Conservation (phyloP, 2,888 invertebrate genomes). For the Beris morrisii region DNA sequence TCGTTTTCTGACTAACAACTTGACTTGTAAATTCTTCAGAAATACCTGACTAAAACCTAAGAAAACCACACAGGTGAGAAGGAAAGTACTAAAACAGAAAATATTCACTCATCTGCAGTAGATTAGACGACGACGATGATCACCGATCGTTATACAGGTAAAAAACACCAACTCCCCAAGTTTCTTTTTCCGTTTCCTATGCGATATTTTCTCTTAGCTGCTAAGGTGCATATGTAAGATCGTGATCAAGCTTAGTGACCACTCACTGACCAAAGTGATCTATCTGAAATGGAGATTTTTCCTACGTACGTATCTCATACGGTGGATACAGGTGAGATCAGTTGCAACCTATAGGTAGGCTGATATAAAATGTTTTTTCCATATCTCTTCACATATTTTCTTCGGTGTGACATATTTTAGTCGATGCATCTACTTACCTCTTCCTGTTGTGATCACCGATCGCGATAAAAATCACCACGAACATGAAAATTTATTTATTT, state of each 20-base stretch:
- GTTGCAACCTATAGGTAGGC: too few species aligned
- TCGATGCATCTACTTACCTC: not conserved
- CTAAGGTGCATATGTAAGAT: not conserved
- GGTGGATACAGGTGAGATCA: too few species aligned
- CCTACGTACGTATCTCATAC: too few species aligned
- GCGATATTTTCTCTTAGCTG: conserved; percentile 4
- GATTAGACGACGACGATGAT: conserved; percentile 8
- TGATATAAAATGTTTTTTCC: too few species aligned
- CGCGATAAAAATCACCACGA: too few species aligned
- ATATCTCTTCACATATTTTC: too few species aligned
- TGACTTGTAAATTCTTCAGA: conserved; percentile 34
- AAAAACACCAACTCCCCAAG: not conserved
- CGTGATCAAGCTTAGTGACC: not conserved
- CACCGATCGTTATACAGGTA: conserved; percentile 2
- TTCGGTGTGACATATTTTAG: too few species aligned
- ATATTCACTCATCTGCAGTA: not conserved
- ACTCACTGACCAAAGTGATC: conserved; percentile 12
- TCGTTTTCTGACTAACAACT: conserved; percentile 39
- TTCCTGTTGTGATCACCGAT: not conserved
- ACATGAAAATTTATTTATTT: too few species aligned
- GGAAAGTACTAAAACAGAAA: conserved; percentile 19
- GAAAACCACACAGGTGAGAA: conserved; percentile 20
- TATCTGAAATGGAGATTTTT: not conserved
- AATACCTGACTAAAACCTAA: conserved; percentile 31
- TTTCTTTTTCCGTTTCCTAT: conserved; percentile 27